A percentile compares a stretch with the other conserved stretches of the same genome.
phyloP scores from a whole-genome alignment of 2,888 invertebrate genomes.

The Thelaira solivaga region DNA sequence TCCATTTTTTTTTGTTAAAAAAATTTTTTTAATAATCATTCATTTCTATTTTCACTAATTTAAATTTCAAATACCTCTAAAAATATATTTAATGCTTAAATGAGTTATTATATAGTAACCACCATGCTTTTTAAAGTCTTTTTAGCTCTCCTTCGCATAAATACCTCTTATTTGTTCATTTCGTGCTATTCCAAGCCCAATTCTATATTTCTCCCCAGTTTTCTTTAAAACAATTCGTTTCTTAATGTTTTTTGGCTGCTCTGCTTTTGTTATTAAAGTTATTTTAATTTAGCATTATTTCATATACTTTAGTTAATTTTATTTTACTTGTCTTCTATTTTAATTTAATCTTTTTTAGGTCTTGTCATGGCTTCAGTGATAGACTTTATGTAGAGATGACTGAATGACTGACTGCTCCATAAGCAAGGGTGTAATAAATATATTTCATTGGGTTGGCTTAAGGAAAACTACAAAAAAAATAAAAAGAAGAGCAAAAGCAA shows the following conservation, averaged over 20 bases:
- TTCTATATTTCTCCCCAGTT: conserved; percentile 1
- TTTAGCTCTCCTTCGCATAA: conserved; percentile 3
- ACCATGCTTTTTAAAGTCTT: no score
- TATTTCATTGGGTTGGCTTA: conserved; percentile 1
- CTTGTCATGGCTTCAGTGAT: conserved; percentile 49
- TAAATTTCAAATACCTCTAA: no score
- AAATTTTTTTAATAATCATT: no score
- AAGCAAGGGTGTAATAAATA: conserved; percentile 30
- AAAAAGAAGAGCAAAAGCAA: not conserved
- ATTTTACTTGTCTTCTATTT: conserved; percentile 18
- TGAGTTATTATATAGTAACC: no score
- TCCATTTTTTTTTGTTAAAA: no score
- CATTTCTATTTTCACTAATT: no score
- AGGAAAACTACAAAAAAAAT: not conserved
- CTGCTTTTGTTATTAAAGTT: conserved; percentile 48
- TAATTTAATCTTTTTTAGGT: not conserved
- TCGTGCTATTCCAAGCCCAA: conserved; percentile 5
- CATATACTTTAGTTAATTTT: conserved; percentile 50
- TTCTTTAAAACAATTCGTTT: conserved; percentile 5
- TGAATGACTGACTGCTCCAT: conserved; percentile 28
- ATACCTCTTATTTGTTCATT: not conserved
- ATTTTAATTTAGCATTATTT: conserved; percentile 44
- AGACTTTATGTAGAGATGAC: conserved; percentile 54
- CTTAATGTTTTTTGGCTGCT: not conserved
- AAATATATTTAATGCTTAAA: no score